Conservation (phyloP, 1,140 invertebrate genomes). For the Neodiprion fabricii region DNA sequence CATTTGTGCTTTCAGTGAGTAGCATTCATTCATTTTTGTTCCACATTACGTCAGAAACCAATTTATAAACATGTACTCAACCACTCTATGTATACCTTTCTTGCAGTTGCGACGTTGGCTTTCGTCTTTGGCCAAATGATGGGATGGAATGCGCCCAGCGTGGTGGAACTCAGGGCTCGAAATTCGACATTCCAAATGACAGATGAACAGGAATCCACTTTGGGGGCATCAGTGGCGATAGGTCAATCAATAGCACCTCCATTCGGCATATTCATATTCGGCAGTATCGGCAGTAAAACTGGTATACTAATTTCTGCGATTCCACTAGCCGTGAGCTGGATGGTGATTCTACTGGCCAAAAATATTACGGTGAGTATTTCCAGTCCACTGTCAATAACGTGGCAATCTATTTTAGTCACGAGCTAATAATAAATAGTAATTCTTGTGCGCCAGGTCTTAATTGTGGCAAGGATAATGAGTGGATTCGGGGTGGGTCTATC, state of each 20-base stretch:
- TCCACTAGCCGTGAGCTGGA: constrained; percentile 68
- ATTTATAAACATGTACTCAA: background rate
- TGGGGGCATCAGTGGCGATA: constrained; percentile 54
- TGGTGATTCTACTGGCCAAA: constrained; percentile 63
- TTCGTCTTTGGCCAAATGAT: constrained; percentile 44
- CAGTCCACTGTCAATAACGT: background rate
- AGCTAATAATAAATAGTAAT: background rate
- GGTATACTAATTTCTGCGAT: constrained; percentile 66
- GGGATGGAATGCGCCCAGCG: constrained; percentile 59
- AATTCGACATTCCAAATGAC: constrained; percentile 36
- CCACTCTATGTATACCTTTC: constrained; percentile 10
- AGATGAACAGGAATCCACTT: constrained; percentile 48
- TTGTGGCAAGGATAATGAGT: constrained; percentile 58
- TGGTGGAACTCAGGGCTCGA: constrained; percentile 46
- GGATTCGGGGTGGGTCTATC: constrained; percentile 71
- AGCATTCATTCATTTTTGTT: background rate
- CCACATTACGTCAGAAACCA: too few species aligned
- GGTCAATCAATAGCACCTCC: constrained; percentile 56
- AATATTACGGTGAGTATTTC: constrained; percentile 58
- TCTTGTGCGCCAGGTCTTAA: constrained; percentile 24
- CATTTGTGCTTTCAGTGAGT: constrained; percentile 31
- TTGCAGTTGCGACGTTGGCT: constrained; percentile 31
- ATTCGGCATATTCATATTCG: constrained; percentile 43
- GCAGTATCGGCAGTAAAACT: constrained; percentile 69
- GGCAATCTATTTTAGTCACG: background rate